phyloP scores from a whole-genome alignment of 2,888 invertebrate species.

The Conchocele bisecta region DNA sequence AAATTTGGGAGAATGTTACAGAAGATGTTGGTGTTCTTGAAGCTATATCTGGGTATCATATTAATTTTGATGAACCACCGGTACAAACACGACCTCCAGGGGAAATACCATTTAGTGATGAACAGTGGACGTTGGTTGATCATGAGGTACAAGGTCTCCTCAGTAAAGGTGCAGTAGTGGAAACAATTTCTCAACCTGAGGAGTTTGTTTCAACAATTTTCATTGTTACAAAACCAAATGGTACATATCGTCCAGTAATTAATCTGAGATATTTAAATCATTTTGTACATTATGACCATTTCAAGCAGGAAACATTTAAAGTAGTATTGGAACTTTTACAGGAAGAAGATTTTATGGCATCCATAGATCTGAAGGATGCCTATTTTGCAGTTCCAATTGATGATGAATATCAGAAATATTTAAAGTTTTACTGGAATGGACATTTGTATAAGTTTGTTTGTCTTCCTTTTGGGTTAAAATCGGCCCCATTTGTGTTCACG shows the following conservation, averaged over 20 bases:
- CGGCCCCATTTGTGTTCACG: conserved; percentile 44
- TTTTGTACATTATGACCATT: conserved; percentile 4
- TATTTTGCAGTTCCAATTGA: conserved; percentile 28
- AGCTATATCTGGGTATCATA: not conserved
- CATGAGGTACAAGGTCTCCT: not conserved
- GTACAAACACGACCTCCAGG: not conserved
- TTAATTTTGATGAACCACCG: not conserved
- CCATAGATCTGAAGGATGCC: conserved; percentile 26
- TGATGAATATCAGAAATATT: conserved; percentile 9
- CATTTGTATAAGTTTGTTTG: conserved; percentile 21
- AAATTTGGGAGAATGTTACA: conserved; percentile 3
- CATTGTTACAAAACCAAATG: not conserved
- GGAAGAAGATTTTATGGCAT: conserved; percentile 28
- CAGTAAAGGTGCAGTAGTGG: not conserved
- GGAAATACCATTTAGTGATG: not conserved
- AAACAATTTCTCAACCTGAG: not conserved
- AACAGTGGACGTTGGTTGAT: not conserved
- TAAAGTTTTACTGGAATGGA: conserved; percentile 18
- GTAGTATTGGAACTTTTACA: conserved; percentile 13
- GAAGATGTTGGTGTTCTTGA: not conserved
- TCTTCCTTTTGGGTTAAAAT: conserved; percentile 30
- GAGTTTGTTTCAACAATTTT: conserved; percentile 1
- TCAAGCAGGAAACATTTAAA: conserved; percentile 9
- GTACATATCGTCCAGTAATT: not conserved
- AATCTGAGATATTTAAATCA: not conserved